Evolutionary conservation across 1,140 invertebrate genomes (phyloP).

Genomic region (Lasioglossum baleicum): DNA sequence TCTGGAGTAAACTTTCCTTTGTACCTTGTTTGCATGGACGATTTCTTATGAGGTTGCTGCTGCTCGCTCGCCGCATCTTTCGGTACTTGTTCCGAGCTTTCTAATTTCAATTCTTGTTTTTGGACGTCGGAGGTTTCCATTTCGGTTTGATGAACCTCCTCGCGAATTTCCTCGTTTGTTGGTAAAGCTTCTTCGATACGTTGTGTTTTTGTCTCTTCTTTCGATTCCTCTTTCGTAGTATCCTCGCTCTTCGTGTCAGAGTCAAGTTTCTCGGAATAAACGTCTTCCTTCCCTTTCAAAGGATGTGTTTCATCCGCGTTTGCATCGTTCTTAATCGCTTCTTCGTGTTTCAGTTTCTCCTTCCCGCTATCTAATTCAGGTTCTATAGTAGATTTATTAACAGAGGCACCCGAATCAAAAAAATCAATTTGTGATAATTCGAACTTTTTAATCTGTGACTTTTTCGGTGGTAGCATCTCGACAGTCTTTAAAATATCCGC

Average conservation of each 20-base stretch:
- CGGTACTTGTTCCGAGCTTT: constrained; percentile 17
- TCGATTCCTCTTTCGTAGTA: not conserved
- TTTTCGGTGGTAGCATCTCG: constrained; percentile 74
- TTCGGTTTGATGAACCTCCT: constrained; percentile 5
- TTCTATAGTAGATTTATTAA: constrained; percentile 14
- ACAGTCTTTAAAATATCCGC: constrained; percentile 43
- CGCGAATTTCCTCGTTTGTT: not conserved
- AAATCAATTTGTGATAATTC: constrained; percentile 73
- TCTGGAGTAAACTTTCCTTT: constrained; percentile 65
- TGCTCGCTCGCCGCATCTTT: constrained; percentile 35
- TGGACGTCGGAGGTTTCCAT: not conserved
- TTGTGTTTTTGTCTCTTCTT: constrained; percentile 17
- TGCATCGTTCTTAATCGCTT: constrained; percentile 2
- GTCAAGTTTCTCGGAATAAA: constrained; percentile 1
- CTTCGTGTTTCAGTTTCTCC: constrained; percentile 16
- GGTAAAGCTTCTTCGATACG: not conserved
- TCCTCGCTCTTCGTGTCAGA: not conserved
- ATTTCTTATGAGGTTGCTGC: constrained; percentile 35
- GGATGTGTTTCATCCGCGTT: not conserved
- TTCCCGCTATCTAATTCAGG: not conserved
- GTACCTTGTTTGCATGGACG: constrained; percentile 57
- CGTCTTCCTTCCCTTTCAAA: not conserved
- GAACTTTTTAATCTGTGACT: constrained; percentile 78
- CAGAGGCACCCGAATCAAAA: constrained; percentile 51
- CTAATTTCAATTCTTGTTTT: constrained; percentile 21